phyloP scores from a whole-genome alignment of 2,113 vertebrate species.

The Corvus cornix region DNA sequence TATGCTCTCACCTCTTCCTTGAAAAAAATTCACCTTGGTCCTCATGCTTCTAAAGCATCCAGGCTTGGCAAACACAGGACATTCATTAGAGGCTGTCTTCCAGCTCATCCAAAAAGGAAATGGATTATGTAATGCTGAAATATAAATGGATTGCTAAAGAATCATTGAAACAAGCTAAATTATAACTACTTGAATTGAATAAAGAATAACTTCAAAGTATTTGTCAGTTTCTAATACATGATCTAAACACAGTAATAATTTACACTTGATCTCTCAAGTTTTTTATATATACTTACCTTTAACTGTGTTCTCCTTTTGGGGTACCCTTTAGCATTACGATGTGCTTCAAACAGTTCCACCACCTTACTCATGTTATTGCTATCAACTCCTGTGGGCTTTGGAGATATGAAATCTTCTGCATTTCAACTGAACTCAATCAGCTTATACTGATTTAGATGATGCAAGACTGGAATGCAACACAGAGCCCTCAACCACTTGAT shows the following conservation, averaged over 20 bases:
- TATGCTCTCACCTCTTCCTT: conserved; percentile 40
- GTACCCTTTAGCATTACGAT: neutral
- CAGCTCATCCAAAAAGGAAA: conserved; percentile 48
- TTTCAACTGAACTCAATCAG: neutral
- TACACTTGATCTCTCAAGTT: neutral
- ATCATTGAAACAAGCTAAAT: conserved; percentile 26
- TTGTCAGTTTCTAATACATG: neutral
- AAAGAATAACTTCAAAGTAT: neutral
- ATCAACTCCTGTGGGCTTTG: neutral
- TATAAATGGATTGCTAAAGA: neutral
- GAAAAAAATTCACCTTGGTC: conserved; percentile 47
- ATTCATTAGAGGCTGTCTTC: conserved; percentile 50
- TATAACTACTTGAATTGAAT: neutral
- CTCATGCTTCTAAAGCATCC: conserved; percentile 14
- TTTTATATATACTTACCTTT: neutral
- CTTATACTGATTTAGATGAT: neutral
- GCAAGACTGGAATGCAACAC: neutral
- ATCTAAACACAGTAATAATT: neutral
- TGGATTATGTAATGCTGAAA: neutral
- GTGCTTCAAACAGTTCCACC: neutral
- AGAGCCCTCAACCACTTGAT: neutral
- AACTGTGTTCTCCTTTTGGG: neutral
- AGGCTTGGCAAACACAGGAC: conserved; percentile 38
- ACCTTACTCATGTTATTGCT: neutral
- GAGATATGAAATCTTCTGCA: neutral